These are phyloP conservation scores for Danio choprae DNA, from an alignment of 2,797 vertebrate genomes.

Conservation along the genomic window DNA sequence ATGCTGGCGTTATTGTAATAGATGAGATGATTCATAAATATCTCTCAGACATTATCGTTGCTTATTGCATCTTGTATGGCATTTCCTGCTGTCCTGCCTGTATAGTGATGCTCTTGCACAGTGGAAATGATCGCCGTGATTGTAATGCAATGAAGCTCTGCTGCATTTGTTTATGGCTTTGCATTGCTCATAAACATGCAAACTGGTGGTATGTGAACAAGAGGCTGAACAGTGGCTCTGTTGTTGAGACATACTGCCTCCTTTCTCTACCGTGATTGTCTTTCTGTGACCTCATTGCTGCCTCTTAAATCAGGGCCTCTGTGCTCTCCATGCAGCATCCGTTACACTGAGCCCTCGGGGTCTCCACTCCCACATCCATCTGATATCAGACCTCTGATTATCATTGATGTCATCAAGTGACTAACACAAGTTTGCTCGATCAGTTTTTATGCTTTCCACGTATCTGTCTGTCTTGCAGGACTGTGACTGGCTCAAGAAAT, in stretches of 20 bases:
- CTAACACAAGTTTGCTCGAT: conserved; percentile 49
- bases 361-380: conserved; percentile 45
- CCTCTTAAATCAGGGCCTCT: conserved; percentile 51
- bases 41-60: neutral
- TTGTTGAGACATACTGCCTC: conserved; percentile 55
- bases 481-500: neutral
- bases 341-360: conserved; percentile 30
- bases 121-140: conserved; percentile 38
- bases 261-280: conserved; percentile 58
- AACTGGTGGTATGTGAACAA: conserved; percentile 55
- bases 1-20: conserved; percentile 18
- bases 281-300: conserved; percentile 59
- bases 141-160: conserved; percentile 37
- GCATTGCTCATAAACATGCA: conserved; percentile 61
- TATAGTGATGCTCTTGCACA: conserved; percentile 8
- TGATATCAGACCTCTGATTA: conserved; percentile 49
- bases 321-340: conserved; percentile 46
- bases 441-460: conserved; percentile 21
- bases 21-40: conserved; percentile 2
- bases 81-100: conserved; percentile 15
- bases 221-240: conserved; percentile 57
- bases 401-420: conserved; percentile 61
- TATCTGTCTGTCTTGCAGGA: neutral
- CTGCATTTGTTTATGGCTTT: conserved; percentile 63
- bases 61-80: neutral